Conservation (phyloP, 2,113 vertebrate genomes). For the Nansenia antarctica region DNA sequence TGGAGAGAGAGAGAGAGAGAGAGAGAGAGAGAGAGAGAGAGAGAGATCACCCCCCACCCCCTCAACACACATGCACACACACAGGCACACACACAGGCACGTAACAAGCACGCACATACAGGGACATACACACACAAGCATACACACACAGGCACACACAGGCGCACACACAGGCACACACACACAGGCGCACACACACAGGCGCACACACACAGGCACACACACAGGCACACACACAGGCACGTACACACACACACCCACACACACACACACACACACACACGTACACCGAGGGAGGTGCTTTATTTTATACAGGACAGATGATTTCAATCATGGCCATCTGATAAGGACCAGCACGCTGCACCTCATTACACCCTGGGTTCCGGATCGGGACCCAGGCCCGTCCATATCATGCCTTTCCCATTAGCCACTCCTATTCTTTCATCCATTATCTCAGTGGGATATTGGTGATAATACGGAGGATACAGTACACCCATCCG, state of each 20-base stretch:
- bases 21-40: too few species aligned
- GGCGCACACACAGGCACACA: not conserved
- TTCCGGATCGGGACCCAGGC: constrained; percentile 15
- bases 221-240: constrained; percentile 5
- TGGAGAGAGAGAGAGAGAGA: too few species aligned
- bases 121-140: not conserved
- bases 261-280: constrained; percentile 9
- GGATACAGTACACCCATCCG: not conserved
- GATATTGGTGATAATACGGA: not conserved
- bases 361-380: constrained; percentile 52
- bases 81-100: not conserved
- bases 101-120: too few species aligned
- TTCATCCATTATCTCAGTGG: constrained; percentile 4
- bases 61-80: too few species aligned
- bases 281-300: constrained; percentile 13
- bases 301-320: constrained; percentile 47
- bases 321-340: constrained; percentile 60
- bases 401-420: constrained; percentile 47
- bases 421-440: constrained; percentile 46
- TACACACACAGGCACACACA: not conserved
- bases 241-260: constrained; percentile 1
- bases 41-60: too few species aligned
- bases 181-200: constrained; percentile 6
- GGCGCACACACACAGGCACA: constrained; percentile 5
- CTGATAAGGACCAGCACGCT: constrained; percentile 54